These are phyloP conservation scores for Eupleurogrammus muticus DNA, from an alignment of 2,797 vertebrate genomes.

Conservation along the genomic window DNA sequence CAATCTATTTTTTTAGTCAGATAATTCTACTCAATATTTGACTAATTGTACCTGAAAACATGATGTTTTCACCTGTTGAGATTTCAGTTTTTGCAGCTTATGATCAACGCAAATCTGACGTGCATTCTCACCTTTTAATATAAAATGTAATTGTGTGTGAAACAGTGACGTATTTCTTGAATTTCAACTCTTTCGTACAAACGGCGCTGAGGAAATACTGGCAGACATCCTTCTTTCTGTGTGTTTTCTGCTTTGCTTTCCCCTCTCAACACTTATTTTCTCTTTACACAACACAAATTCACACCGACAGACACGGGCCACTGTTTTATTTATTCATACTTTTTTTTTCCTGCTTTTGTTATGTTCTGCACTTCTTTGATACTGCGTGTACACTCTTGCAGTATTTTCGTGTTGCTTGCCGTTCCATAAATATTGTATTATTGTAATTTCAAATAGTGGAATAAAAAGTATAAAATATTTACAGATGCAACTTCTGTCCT, in stretches of 20 bases:
- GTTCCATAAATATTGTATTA: background rate
- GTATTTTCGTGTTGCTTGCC: background rate
- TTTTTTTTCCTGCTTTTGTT: background rate
- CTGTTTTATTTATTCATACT: background rate
- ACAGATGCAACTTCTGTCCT: background rate
- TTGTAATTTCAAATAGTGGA: background rate
- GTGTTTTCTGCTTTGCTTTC: background rate
- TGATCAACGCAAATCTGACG: no score
- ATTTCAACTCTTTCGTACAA: background rate
- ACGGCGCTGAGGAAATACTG: background rate
- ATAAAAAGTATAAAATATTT: background rate
- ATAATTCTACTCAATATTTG: no score
- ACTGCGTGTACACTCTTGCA: background rate
- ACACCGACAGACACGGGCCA: background rate
- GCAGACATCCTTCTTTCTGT: background rate
- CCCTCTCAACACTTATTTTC: background rate
- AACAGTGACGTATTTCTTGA: background rate
- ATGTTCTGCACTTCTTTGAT: background rate
- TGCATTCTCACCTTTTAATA: background rate
- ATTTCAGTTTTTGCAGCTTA: no score
- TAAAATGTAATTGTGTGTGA: background rate
- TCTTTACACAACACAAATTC: background rate
- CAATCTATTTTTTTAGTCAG: no score
- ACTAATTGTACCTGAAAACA: no score
- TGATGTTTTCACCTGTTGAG: no score